Evolutionary conservation across 2,888 invertebrate species (phyloP), one percentile per base, ranked within the genome.

Genomic region (Callyntrura sp.): DNA sequence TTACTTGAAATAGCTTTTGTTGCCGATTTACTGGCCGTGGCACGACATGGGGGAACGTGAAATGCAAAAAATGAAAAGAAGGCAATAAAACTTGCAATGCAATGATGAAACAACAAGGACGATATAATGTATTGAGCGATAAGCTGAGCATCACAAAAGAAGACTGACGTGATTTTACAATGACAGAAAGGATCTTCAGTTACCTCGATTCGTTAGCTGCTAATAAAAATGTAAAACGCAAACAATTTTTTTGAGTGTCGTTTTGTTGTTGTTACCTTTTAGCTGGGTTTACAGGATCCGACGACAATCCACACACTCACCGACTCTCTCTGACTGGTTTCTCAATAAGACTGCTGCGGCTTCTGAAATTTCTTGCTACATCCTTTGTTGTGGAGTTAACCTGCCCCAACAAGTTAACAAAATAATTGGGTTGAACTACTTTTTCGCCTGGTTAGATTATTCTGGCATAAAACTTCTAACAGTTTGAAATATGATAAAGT

Each of bases 381-480:
- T 51, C 1, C 25, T 62, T 17, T 17, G 17, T 60, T 17, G 8
- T 60, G 17, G 17, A 60, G 17, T 14, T 60, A n/a, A 65, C 62
- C 62, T 23, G 65, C 65, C n/a, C 65, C 65, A 14, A 65, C 28
- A 28, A 28, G 65, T 65, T 65, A 20, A 12, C 9, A 65, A 65
- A 65, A 25, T 62, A 62, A 65, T 65, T 65, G 28, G 8, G 28
- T 1, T 65, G 65, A 65, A 65, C 60, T 60, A 60, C 60, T 60
- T 60, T 60, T 20, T 9, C 14, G 51, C 51, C 12, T n/a, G 51
- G n/a, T 51, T 51, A 14, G 35, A 14, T 51, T 51, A 8, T 8
- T 51, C n/a, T n/a, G 35, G 6, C 35, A 4, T 35, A 6, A 35
- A 6, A 35, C 6, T 35, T 35, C 35, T 35, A 4, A 35, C 3